phyloP scores from a whole-genome alignment of 2,797 vertebrate species.

The Platyrinchus mystaceus region DNA sequence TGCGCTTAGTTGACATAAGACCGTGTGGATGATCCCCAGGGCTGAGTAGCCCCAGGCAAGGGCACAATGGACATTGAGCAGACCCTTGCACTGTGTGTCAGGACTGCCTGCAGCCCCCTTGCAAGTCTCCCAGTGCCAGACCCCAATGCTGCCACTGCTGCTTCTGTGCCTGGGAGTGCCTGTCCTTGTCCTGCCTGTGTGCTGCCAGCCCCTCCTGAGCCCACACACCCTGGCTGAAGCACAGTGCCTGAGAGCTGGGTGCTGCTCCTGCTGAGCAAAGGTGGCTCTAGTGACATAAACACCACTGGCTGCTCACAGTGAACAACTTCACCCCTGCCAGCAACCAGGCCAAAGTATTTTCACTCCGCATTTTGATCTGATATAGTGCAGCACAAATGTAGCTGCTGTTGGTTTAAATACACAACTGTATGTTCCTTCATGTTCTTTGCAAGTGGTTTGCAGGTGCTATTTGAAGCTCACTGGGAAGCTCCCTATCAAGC shows the following conservation, averaged over 20 bases:
- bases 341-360: not conserved
- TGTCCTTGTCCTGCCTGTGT: not conserved
- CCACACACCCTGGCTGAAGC: not conserved
- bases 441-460: not conserved
- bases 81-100: not conserved
- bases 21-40: not conserved
- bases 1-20: not conserved
- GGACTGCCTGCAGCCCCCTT: not conserved
- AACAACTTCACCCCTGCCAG: not conserved
- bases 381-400: not conserved
- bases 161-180: not conserved
- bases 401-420: not conserved
- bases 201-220: not conserved
- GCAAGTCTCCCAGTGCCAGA: not conserved
- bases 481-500: not conserved
- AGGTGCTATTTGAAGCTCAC: not conserved
- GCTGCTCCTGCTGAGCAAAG: not conserved
- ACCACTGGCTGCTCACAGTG: not conserved
- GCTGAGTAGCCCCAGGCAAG: not conserved
- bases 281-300: not conserved
- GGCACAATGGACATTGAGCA: not conserved
- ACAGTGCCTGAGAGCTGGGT: too few species aligned
- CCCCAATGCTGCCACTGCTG: accelerated
- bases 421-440: not conserved
- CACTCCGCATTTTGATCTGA: not conserved